Evolutionary conservation across 2,888 invertebrate genomes (phyloP).

Genomic region (Nymphalis c-album): DNA sequence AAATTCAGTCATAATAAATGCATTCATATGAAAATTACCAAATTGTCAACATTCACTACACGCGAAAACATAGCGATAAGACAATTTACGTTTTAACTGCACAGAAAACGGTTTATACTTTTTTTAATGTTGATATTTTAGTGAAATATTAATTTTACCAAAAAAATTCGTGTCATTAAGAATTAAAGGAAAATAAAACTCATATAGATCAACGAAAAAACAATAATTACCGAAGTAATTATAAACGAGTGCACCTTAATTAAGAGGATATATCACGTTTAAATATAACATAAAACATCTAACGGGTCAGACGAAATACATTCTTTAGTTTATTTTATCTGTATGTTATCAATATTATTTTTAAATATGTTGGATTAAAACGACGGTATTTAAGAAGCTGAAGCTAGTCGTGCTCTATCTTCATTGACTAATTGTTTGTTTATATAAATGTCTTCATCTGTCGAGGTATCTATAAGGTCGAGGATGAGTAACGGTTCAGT

Average conservation of each 20-base stretch:
- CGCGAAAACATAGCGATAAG: conserved; percentile 28
- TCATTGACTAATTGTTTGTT: conserved; percentile 84
- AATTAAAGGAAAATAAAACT: conserved; percentile 8
- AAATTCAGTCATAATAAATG: conserved; percentile 22
- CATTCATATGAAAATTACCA: conserved; percentile 11
- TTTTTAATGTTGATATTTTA: not conserved
- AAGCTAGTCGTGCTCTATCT: conserved; percentile 78
- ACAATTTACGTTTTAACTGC: conserved; percentile 21
- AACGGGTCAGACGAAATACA: conserved; percentile 22
- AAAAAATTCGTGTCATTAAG: not conserved
- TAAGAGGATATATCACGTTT: conserved; percentile 24
- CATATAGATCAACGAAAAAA: conserved; percentile 14
- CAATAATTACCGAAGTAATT: conserved; percentile 17
- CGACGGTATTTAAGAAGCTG: conserved; percentile 44
- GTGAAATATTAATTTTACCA: not conserved
- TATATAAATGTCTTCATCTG: conserved; percentile 84
- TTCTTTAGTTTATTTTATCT: too few relatives aligned
- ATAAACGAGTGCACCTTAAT: conserved; percentile 24
- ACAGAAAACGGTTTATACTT: not conserved
- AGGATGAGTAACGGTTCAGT: conserved; percentile 84
- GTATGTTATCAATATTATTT: not conserved
- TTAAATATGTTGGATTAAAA: conserved; percentile 1
- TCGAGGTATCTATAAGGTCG: conserved; percentile 86
- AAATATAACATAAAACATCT: conserved; percentile 12
- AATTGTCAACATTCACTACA: conserved; percentile 30